phyloP scores from a whole-genome alignment of 1,140 invertebrate genomes.

The Ditylenchus dipsaci region DNA sequence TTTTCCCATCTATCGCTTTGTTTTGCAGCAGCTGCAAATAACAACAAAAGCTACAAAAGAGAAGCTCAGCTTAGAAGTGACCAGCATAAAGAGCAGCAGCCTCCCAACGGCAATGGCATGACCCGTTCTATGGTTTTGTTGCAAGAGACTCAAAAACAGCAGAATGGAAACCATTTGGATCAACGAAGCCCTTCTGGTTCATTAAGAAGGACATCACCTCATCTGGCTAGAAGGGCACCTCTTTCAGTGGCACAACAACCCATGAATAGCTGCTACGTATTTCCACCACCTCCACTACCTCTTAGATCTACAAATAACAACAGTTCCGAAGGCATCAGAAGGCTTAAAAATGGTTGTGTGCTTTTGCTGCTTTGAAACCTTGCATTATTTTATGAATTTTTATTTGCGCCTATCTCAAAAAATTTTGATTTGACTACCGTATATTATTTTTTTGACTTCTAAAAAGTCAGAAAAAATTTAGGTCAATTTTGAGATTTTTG shows the following conservation, averaged over 20 bases:
- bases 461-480: too few species aligned
- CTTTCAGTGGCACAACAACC: neutral
- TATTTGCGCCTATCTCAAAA: neutral
- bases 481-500: too few species aligned
- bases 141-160: slow-evolving; percentile 9
- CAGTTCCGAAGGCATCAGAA: neutral
- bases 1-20: too few species aligned
- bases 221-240: neutral
- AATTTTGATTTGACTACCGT: too few species aligned
- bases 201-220: neutral
- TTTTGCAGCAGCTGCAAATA: neutral
- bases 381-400: slow-evolving; percentile 13
- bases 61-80: neutral
- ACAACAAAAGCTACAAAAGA: neutral
- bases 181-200: neutral
- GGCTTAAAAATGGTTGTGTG: too few species aligned
- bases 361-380: slow-evolving; percentile 1
- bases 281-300: neutral
- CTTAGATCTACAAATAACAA: neutral
- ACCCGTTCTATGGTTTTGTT: slow-evolving; percentile 33
- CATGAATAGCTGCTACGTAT: neutral
- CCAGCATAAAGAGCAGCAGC: too few species aligned
- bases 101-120: neutral
- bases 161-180: neutral
- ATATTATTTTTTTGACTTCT: too few species aligned